phyloP scores from a whole-genome alignment of 2,113 vertebrate genomes.

The Ammospiza nelsoni region DNA sequence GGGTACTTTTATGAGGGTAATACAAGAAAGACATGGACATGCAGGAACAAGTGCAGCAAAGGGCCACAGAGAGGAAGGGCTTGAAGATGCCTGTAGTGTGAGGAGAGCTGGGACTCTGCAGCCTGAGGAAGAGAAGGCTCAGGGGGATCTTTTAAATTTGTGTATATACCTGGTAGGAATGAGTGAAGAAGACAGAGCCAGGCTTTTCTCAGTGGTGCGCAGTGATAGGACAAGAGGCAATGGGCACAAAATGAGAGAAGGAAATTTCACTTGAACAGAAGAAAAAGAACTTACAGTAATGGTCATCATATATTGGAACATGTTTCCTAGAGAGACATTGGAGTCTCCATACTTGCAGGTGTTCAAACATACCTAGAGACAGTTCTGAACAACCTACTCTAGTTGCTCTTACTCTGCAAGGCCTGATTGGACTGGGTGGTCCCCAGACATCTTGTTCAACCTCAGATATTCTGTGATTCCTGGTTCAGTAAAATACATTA shows the following conservation, averaged over 20 bases:
- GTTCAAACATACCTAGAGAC: background rate
- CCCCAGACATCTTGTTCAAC: background rate
- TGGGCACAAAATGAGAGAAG: background rate
- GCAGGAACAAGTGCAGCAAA: background rate
- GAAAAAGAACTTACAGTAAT: background rate
- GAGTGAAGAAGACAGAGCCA: background rate
- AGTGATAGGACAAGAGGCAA: background rate
- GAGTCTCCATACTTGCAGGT: background rate
- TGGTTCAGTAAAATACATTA: background rate
- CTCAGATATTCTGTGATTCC: background rate
- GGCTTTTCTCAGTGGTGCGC: background rate
- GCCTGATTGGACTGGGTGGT: background rate
- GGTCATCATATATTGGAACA: background rate
- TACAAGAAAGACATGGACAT: background rate
- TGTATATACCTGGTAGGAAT: background rate
- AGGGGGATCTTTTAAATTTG: background rate
- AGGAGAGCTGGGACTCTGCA: background rate
- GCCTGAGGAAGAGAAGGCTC: background rate
- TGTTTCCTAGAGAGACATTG: background rate
- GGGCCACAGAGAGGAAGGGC: background rate
- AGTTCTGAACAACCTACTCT: background rate
- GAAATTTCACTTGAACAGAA: background rate
- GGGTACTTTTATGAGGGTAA: background rate
- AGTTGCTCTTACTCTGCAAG: background rate
- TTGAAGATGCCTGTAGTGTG: background rate